Evolutionary conservation across 2,797 vertebrate species (phyloP).

Genomic region (Esox masquinongy): DNA sequence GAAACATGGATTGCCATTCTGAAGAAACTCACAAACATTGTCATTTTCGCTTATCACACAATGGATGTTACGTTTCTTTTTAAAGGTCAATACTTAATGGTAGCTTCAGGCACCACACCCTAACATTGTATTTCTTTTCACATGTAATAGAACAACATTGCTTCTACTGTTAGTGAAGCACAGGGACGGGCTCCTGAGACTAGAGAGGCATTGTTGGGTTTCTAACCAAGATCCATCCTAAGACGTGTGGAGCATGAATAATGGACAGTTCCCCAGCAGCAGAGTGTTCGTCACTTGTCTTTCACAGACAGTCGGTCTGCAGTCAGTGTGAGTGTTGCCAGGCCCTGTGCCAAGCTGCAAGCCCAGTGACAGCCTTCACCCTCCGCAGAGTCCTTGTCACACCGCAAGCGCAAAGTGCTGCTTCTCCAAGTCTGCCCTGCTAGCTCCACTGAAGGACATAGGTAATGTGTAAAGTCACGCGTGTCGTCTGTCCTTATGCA

Average conservation of each 20-base stretch:
- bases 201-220: neutral
- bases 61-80: too few species aligned
- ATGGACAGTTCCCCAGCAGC: neutral
- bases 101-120: too few species aligned
- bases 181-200: neutral
- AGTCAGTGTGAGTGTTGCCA: neutral
- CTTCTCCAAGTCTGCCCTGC: neutral
- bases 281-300: conserved; percentile 1
- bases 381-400: neutral
- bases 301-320: neutral
- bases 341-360: neutral
- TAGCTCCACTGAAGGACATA: neutral
- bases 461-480: neutral
- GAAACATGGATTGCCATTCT: too few species aligned
- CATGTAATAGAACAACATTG: conserved; percentile 3
- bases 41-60: too few species aligned
- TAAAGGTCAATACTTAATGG: too few species aligned
- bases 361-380: neutral
- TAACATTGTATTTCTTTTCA: too few species aligned
- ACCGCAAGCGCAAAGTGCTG: neutral
- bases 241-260: neutral
- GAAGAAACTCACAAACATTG: too few species aligned
- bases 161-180: neutral
- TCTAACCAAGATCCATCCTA: neutral
- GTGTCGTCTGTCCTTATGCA: neutral